Evolutionary conservation across 2,888 invertebrate genomes (phyloP).

Genomic region (Myopa tessellatipennis): DNA sequence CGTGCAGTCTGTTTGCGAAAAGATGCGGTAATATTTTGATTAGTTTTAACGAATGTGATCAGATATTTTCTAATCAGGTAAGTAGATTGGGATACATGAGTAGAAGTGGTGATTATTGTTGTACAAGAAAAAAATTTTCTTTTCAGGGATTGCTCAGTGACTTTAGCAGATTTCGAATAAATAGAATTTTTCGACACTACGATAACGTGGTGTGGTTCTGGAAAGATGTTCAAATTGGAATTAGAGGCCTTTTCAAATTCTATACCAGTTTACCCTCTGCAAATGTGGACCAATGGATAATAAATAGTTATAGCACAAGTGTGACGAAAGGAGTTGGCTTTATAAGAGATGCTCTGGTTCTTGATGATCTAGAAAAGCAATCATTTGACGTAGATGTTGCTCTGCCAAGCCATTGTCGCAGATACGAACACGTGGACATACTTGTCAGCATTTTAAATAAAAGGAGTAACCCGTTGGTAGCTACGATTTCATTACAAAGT

Average conservation of each 20-base stretch:
- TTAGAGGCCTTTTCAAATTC: constrained; percentile 86
- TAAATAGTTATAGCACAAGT: constrained; percentile 89
- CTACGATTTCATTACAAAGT: constrained; percentile 81
- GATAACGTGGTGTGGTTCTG: constrained; percentile 89
- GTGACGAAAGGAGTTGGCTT: constrained; percentile 85
- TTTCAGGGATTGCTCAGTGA: constrained; percentile 67
- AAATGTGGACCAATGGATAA: constrained; percentile 82
- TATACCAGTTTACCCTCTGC: constrained; percentile 77
- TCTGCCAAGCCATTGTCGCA: constrained; percentile 81
- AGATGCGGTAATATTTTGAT: constrained; percentile 75
- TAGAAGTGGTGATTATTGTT: neutral
- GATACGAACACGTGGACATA: constrained; percentile 91
- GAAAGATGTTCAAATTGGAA: constrained; percentile 89
- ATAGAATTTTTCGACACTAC: constrained; percentile 86
- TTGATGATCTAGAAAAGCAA: constrained; percentile 81
- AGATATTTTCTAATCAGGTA: too few relatives aligned
- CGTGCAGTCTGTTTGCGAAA: constrained; percentile 76
- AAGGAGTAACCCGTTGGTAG: constrained; percentile 82
- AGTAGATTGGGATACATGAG: too few relatives aligned
- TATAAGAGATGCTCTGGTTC: constrained; percentile 77
- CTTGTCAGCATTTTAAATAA: constrained; percentile 92
- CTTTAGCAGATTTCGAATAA: constrained; percentile 81
- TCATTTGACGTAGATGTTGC: constrained; percentile 92
- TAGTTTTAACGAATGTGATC: too few relatives aligned
- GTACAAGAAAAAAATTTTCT: neutral